Evolutionary conservation across 2,113 vertebrate genomes (phyloP).

Genomic region (Herpetotheres cachinnans): DNA sequence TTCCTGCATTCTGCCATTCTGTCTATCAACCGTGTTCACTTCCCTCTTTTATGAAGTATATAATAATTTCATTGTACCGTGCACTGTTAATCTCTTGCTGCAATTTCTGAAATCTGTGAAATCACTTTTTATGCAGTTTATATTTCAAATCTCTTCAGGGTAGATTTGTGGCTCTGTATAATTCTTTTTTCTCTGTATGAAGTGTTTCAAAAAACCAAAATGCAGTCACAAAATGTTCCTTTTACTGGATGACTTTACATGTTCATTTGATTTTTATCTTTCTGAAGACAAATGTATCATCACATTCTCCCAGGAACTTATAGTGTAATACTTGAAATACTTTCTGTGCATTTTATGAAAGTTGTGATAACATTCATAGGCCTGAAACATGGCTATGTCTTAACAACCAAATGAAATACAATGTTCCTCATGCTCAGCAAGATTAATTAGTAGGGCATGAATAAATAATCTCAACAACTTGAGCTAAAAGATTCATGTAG

Average conservation of each 20-base stretch:
- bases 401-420: background rate
- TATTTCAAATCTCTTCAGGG: slow-evolving; percentile 18
- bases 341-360: background rate
- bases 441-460: background rate
- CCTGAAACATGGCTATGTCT: background rate
- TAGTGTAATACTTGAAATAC: background rate
- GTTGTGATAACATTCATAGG: background rate
- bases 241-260: background rate
- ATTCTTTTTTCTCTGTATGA: background rate
- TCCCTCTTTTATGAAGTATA: slow-evolving; percentile 33
- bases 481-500: background rate
- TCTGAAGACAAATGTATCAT: background rate
- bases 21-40: background rate
- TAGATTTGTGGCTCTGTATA: background rate
- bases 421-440: background rate
- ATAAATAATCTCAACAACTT: background rate
- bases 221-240: background rate
- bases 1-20: background rate
- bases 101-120: slow-evolving; percentile 46
- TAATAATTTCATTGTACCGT: slow-evolving; percentile 33
- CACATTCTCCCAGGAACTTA: background rate
- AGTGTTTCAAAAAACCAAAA: slow-evolving; percentile 13
- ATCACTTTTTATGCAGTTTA: slow-evolving; percentile 19
- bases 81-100: slow-evolving; percentile 37
- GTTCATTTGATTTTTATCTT: slow-evolving; percentile 26